Evolutionary conservation across 2,797 vertebrate genomes (phyloP), one percentile per base, ranked within the genome.

Genomic region (Parauchenoglanis ngamensis): DNA sequence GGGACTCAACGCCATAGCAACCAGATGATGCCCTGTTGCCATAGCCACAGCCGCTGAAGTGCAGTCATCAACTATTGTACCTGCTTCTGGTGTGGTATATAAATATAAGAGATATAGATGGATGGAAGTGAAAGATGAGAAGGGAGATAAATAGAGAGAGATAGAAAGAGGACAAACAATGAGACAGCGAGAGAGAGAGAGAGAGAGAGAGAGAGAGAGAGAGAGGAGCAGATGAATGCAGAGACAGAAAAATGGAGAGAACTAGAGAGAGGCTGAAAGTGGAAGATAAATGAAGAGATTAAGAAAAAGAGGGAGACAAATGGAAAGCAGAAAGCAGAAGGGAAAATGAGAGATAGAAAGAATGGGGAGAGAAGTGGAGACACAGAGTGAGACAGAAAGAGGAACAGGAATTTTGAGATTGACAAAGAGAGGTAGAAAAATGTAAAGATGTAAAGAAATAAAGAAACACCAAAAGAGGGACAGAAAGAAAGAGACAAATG

Each of bases 31-130:
- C 88, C 80, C 87, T 90, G 94, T 95, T 92, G 92, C 94, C 92
- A 95, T 95, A 92, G 94, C 90, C 95, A 96, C 95, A 54, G 86
- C 85, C 82, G 93, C 93, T 94, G 93, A 95, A 92, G 91, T 93
- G 90, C 87, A 92, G 90, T 91, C 93, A 90, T 91, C 91, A 92
- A 49, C 80, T 76, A 82, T 80, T 85, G 52, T 94, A 93, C 92
- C 92, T 93, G 92, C 91, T 93, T 92, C 91, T 91, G 92, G 83
- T 89, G 88, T 87, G 35, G 15, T 85, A 82, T 89, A 54, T 49
- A 86, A 52, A 54, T 49, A 54, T 46, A 49, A 63, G 54, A 70
- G 57, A 28, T 1, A n/a, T 1, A 17, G 19, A 83, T 49, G 89
- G 86, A 67, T 2, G 40, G 44, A 67, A 49, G 72, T 1, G n/a